These are phyloP conservation scores for Phymanthus crucifer DNA, from an alignment of 92 coral and sea anemone species.

Conservation along the genomic window DNA sequence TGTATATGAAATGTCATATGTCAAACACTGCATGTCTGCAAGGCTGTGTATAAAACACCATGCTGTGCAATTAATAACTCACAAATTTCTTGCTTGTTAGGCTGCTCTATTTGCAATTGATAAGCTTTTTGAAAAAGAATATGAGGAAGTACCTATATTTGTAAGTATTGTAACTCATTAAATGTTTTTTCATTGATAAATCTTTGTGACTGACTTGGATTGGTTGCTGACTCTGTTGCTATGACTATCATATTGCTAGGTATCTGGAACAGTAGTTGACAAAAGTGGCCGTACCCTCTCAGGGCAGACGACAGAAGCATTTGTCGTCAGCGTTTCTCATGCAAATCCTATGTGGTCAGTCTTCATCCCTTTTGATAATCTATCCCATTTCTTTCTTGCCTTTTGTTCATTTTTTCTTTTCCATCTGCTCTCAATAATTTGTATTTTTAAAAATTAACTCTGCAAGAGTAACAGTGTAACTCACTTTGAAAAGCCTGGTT, in stretches of 20 bases:
- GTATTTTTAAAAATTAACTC: no score
- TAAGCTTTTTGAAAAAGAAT: constrained; percentile 76
- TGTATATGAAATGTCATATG: not conserved
- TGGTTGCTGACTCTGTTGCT: not conserved
- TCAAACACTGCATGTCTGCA: not conserved
- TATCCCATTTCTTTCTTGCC: not conserved
- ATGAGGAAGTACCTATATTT: constrained; percentile 83
- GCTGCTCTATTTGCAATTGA: constrained; percentile 97
- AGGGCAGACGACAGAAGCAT: constrained; percentile 97
- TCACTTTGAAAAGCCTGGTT: no score
- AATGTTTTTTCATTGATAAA: not conserved
- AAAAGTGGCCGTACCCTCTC: constrained; percentile 98
- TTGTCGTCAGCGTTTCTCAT: constrained; percentile 89
- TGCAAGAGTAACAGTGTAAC: no score
- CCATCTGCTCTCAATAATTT: not conserved
- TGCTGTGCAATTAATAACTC: no score
- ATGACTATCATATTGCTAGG: constrained; percentile 35
- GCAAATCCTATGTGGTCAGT: constrained; percentile 89
- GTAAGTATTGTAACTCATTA: constrained; percentile 22
- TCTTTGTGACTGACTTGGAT: not conserved
- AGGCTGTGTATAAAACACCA: no score
- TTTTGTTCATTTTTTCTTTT: not conserved
- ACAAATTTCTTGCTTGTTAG: constrained; percentile 33
- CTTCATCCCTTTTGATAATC: not conserved
- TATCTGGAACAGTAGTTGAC: constrained; percentile 97